These are phyloP conservation scores for Xanthorhoe spadicearia DNA, from an alignment of 2,888 invertebrate species.

Conservation along the genomic window DNA sequence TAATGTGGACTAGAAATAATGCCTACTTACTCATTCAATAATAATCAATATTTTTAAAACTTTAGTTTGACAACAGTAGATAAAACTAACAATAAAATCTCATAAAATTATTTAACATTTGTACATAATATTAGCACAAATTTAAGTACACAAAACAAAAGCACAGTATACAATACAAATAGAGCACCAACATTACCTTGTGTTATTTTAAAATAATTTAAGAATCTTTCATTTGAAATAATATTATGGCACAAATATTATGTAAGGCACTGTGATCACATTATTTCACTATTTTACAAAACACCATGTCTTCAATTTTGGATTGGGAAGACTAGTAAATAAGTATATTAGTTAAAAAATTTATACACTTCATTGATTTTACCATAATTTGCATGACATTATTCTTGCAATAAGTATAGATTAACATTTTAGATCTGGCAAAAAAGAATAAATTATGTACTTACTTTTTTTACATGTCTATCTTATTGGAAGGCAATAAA, in stretches of 20 bases:
- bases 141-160: conserved; percentile 67
- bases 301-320: neutral
- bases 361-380: neutral
- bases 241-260: conserved; percentile 25
- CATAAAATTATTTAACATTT: conserved; percentile 64
- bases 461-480: too few relatives aligned
- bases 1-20: conserved; percentile 76
- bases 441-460: neutral
- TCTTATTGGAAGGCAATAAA: neutral
- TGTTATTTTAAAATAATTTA: neutral
- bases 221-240: conserved; percentile 30
- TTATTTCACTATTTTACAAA: conserved; percentile 3
- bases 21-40: conserved; percentile 63
- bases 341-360: neutral
- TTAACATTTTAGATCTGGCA: neutral
- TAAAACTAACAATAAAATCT: conserved; percentile 61
- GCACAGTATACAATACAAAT: conserved; percentile 53
- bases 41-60: conserved; percentile 7
- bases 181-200: conserved; percentile 12
- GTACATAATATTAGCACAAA: conserved; percentile 58
- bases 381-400: neutral
- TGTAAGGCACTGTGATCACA: conserved; percentile 20
- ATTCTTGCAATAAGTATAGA: too few relatives aligned
- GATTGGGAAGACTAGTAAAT: neutral
- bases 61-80: conserved; percentile 54